Evolutionary conservation across 2,797 vertebrate genomes (phyloP).

Genomic region (Garrulus glandarius): DNA sequence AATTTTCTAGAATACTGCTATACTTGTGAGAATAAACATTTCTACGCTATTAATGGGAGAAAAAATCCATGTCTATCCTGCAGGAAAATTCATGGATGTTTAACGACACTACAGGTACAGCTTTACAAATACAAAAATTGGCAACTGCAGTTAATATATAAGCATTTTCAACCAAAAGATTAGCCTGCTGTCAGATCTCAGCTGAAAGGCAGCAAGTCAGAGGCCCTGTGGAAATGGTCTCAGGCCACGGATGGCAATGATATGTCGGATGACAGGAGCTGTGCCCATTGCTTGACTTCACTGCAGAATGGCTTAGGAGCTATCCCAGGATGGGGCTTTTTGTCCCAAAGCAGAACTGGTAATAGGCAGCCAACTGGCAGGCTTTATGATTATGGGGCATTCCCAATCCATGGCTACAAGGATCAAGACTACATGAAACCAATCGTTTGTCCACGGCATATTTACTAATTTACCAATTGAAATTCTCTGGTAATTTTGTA

Average conservation of each 20-base stretch:
- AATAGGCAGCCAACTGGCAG: neutral
- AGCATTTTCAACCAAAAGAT: neutral
- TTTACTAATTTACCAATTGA: neutral
- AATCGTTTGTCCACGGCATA: neutral
- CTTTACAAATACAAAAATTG: neutral
- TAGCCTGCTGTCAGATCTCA: neutral
- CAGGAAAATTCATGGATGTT: neutral
- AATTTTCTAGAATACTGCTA: neutral
- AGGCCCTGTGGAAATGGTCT: neutral
- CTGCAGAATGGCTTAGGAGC: neutral
- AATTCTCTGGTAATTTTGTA: neutral
- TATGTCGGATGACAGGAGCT: rapidly evolving
- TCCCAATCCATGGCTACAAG: neutral
- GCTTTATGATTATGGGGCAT: neutral
- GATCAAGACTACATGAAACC: neutral
- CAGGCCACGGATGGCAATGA: rapidly evolving
- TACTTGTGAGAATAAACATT: neutral
- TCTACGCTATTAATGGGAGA: neutral
- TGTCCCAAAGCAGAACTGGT: neutral
- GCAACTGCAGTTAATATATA: neutral
- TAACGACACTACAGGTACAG: neutral
- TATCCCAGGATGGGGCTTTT: neutral
- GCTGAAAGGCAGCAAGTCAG: neutral
- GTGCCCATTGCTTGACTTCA: neutral
- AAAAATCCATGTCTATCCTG: neutral